Conservation (phyloP, 2,113 vertebrate species). For the Lampris incognitus region DNA sequence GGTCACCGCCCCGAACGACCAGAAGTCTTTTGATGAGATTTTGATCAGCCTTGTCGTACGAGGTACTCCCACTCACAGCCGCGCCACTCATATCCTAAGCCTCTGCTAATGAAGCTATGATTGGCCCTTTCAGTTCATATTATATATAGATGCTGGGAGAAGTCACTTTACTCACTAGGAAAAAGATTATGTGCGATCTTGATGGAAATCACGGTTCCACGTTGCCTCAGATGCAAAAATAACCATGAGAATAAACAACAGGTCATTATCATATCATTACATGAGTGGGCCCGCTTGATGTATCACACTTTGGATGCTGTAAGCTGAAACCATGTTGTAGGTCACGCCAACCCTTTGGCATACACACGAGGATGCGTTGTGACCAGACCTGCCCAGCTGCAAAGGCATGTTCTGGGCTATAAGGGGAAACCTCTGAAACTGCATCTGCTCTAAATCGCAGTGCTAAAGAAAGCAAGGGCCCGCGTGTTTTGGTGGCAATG, state of each 20-base stretch:
- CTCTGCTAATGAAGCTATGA: no score
- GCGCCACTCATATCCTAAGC: no score
- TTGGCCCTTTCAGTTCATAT: no score
- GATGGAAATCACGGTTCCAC: background rate
- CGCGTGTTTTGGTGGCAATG: slow-evolving; percentile 71
- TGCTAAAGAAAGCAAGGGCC: slow-evolving; percentile 80
- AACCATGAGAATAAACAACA: background rate
- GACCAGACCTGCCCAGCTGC: slow-evolving; percentile 76
- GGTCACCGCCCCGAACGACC: slow-evolving; percentile 88
- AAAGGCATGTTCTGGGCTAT: slow-evolving; percentile 81
- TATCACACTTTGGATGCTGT: slow-evolving; percentile 62
- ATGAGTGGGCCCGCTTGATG: slow-evolving; percentile 30
- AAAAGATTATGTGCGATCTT: background rate
- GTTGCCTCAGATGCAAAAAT: background rate
- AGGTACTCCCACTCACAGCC: slow-evolving; percentile 78
- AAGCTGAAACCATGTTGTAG: slow-evolving; percentile 75
- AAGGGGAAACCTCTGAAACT: slow-evolving; percentile 83
- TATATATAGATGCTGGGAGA: no score
- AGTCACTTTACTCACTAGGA: no score
- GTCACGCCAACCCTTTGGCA: slow-evolving; percentile 69
- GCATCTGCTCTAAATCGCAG: slow-evolving; percentile 78
- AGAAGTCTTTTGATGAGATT: slow-evolving; percentile 91
- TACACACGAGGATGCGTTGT: slow-evolving; percentile 74
- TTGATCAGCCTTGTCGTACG: slow-evolving; percentile 89
- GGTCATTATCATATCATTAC: slow-evolving; percentile 33